Conservation (phyloP, 1,140 invertebrate genomes). For the Drosophila ficusphila region DNA sequence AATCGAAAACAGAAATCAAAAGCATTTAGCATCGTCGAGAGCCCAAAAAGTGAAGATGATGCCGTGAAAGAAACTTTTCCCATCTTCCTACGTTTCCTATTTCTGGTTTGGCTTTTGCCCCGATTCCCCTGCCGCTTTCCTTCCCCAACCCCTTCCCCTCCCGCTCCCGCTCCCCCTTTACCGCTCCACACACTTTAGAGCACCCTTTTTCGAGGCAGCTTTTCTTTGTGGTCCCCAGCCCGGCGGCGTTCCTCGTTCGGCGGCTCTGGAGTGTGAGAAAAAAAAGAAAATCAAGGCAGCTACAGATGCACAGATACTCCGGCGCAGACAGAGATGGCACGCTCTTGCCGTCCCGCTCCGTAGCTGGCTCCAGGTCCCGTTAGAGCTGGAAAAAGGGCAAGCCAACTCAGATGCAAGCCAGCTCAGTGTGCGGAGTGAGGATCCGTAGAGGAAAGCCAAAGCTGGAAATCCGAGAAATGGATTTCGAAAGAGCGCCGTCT, state of each 20-base stretch:
- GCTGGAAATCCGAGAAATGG: conserved; percentile 40
- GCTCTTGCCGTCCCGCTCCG: neutral
- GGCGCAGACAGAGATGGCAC: neutral
- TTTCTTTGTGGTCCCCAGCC: conserved; percentile 38
- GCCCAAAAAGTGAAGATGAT: conserved; percentile 12
- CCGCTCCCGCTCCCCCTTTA: neutral
- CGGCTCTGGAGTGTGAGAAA: conserved; percentile 66
- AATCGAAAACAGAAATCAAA: conserved; percentile 26
- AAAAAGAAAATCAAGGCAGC: conserved; percentile 42
- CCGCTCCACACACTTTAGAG: conserved; percentile 3
- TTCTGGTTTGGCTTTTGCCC: conserved; percentile 4
- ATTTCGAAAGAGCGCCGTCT: conserved; percentile 38
- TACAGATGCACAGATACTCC: conserved; percentile 14
- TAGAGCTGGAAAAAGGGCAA: conserved; percentile 38
- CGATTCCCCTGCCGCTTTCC: no score
- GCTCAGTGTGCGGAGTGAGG: conserved; percentile 10
- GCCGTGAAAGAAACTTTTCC: conserved; percentile 11
- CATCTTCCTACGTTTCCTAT: conserved; percentile 1
- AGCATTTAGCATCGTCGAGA: neutral
- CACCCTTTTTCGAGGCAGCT: conserved; percentile 42
- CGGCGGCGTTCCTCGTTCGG: conserved; percentile 36
- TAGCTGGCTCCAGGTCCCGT: conserved; percentile 37
- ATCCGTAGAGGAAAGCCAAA: conserved; percentile 28
- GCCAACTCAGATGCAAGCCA: conserved; percentile 10
- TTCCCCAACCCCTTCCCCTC: neutral